phyloP scores from a whole-genome alignment of 2,113 vertebrate species.

The Peromyscus californicus region DNA sequence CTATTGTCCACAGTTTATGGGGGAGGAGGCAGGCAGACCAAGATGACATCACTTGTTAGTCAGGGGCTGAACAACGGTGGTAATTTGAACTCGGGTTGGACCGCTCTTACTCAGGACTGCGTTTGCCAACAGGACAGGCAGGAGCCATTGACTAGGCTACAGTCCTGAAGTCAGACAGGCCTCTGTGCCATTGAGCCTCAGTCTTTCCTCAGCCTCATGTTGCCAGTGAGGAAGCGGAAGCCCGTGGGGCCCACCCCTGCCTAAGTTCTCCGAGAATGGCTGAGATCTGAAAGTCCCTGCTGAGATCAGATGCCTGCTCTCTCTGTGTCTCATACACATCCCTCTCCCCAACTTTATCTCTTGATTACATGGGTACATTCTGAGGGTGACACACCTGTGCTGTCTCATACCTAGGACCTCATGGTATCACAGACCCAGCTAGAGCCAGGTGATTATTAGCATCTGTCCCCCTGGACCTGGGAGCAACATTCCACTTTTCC shows the following conservation, averaged over 20 bases:
- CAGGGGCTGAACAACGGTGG: background rate
- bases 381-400: fast-evolving
- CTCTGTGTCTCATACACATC: background rate
- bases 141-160: background rate
- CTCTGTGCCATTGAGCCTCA: background rate
- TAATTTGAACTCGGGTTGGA: background rate
- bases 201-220: fast-evolving
- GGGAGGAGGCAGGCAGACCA: background rate
- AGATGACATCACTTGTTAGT: background rate
- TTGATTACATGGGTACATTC: background rate
- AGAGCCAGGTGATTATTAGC: background rate
- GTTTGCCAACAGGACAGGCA: background rate
- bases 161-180: background rate
- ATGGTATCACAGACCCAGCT: background rate
- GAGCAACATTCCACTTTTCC: background rate
- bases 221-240: background rate
- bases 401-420: background rate
- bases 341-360: background rate
- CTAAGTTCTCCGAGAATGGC: background rate
- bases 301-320: background rate
- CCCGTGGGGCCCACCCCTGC: background rate
- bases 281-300: background rate
- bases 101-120: background rate
- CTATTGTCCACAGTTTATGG: background rate
- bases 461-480: background rate